Conservation (phyloP, 2,888 invertebrate species). For the Byasa hedistus region DNA sequence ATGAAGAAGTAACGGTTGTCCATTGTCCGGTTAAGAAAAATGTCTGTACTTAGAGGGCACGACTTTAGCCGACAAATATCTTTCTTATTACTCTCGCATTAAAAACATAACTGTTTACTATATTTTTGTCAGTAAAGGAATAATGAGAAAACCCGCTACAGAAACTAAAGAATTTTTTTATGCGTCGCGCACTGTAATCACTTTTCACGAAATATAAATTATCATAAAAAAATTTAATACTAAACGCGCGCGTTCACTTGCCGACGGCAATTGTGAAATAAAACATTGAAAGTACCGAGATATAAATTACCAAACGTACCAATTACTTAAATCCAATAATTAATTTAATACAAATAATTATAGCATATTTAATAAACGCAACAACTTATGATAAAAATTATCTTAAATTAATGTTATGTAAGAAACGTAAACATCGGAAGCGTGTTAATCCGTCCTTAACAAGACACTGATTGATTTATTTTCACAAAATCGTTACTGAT, state of each 20-base stretch:
- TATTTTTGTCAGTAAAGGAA: slow-evolving; percentile 1
- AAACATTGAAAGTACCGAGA: not conserved
- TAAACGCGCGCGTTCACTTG: not conserved
- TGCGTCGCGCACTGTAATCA: not conserved
- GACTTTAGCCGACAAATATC: slow-evolving; percentile 22
- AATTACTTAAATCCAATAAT: not conserved
- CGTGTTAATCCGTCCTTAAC: not conserved
- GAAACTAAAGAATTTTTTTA: not conserved
- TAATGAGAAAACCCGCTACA: not conserved
- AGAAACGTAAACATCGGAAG: not conserved
- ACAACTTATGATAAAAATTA: not conserved
- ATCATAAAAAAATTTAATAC: not conserved
- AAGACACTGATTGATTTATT: slow-evolving; percentile 12
- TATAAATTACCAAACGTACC: not conserved
- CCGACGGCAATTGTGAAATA: slow-evolving; percentile 10
- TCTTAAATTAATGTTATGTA: not conserved
- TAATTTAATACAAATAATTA: not conserved
- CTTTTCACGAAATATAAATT: not conserved
- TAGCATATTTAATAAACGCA: not conserved
- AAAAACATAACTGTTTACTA: slow-evolving; percentile 16
- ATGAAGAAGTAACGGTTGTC: slow-evolving; percentile 43
- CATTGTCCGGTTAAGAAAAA: slow-evolving; percentile 29
- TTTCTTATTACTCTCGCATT: slow-evolving; percentile 23
- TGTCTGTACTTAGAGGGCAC: slow-evolving; percentile 31
- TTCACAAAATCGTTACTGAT: not conserved